Conservation (phyloP, 30 jellyfish, hydroid and myxozoan species). For the Hydractinia echinata region DNA sequence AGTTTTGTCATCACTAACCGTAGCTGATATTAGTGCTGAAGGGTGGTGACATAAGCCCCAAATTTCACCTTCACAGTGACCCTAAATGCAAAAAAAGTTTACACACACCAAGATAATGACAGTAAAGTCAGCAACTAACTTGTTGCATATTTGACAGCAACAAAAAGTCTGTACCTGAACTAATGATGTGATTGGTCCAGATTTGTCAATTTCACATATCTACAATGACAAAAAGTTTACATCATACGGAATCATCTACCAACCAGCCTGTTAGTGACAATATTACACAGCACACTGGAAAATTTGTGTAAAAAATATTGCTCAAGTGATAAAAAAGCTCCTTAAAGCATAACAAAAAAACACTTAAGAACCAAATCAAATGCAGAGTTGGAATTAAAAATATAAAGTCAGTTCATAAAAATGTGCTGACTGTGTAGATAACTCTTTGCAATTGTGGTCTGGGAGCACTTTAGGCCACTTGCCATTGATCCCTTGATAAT, state of each 20-base stretch:
- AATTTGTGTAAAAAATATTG: too few relatives aligned
- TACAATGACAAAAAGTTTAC: constrained; percentile 7
- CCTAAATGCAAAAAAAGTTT: constrained; percentile 35
- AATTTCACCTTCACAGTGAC: constrained; percentile 93
- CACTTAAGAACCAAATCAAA: too few relatives aligned
- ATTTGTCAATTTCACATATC: constrained; percentile 79
- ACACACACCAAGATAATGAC: not conserved
- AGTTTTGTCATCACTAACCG: constrained; percentile 82
- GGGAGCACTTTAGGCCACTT: too few relatives aligned
- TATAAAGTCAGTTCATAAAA: too few relatives aligned
- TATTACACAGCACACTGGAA: too few relatives aligned
- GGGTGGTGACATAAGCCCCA: constrained; percentile 95
- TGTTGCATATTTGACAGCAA: not conserved
- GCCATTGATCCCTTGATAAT: too few relatives aligned
- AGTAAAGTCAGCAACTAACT: not conserved
- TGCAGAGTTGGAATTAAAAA: too few relatives aligned
- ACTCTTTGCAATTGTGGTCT: too few relatives aligned
- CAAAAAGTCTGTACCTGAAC: constrained; percentile 43
- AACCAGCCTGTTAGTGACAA: too few relatives aligned
- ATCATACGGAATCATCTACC: not conserved
- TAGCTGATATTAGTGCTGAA: constrained; percentile 53
- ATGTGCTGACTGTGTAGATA: too few relatives aligned
- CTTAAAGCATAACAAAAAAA: too few relatives aligned
- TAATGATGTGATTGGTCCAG: constrained; percentile 73
- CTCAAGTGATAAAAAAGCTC: too few relatives aligned